Evolutionary conservation across 2,888 invertebrate species (phyloP).

Genomic region (Nomada goodeniana): DNA sequence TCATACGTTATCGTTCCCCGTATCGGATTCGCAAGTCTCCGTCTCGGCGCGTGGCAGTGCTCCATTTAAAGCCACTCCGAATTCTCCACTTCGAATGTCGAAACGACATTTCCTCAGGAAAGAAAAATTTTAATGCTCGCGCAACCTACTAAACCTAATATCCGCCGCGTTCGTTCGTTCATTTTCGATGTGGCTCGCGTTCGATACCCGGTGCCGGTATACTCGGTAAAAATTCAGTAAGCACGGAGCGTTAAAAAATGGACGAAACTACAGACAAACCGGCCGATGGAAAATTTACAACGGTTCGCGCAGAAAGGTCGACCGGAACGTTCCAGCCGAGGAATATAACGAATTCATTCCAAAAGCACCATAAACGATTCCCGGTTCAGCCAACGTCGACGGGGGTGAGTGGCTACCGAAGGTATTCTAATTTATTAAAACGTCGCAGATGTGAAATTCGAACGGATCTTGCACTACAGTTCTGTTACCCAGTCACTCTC

Average conservation of each 20-base stretch:
- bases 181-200: background rate
- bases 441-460: slow-evolving; percentile 69
- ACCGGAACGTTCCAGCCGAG: slow-evolving; percentile 1
- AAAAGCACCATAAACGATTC: slow-evolving; percentile 71
- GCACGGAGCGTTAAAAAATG: slow-evolving; percentile 19
- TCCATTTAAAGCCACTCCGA: background rate
- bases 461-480: slow-evolving; percentile 42
- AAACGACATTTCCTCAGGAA: background rate
- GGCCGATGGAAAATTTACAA: slow-evolving; percentile 42
- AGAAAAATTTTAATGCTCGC: background rate
- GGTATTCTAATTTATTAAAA: slow-evolving; percentile 70
- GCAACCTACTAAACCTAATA: background rate
- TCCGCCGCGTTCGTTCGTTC: background rate
- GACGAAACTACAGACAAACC: slow-evolving; percentile 26
- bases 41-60: background rate
- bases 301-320: slow-evolving; percentile 47
- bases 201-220: background rate
- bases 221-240: slow-evolving; percentile 22
- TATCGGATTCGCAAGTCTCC: background rate
- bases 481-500: too few relatives aligned
- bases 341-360: slow-evolving; percentile 69
- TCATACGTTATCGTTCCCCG: background rate
- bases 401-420: slow-evolving; percentile 38
- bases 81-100: background rate
- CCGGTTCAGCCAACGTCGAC: slow-evolving; percentile 57